Percentiles rank a stretch among this genome's conserved stretches.
phyloP scores from a whole-genome alignment of 2,113 vertebrate genomes.

The Oreamnos americanus region DNA sequence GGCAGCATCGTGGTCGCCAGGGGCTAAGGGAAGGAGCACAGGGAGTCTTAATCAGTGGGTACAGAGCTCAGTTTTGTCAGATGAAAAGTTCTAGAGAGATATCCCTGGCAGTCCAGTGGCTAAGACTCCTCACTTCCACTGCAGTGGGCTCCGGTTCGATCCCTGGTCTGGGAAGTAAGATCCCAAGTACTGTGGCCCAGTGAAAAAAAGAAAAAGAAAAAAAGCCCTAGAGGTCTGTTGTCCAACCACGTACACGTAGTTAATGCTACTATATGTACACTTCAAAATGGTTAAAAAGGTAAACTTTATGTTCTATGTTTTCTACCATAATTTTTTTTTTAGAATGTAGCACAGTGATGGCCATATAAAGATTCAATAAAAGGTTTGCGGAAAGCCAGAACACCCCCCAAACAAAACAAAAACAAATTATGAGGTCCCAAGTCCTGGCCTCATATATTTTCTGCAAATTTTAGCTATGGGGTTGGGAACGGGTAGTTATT shows the following conservation, averaged over 20 bases:
- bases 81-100: neutral
- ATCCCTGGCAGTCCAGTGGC: neutral
- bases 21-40: rapidly evolving
- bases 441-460: neutral
- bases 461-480: neutral
- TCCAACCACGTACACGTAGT: rapidly evolving
- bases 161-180: neutral
- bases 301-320: neutral
- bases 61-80: neutral
- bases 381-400: neutral
- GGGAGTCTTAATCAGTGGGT: neutral
- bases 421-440: neutral
- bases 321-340: neutral
- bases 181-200: neutral
- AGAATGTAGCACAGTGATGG: neutral
- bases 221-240: too few species aligned
- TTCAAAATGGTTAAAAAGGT: neutral
- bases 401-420: too few species aligned
- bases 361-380: neutral
- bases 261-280: rapidly evolving
- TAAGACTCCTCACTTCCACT: neutral
- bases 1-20: neutral
- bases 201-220: neutral
- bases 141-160: neutral
- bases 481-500: neutral